These are phyloP conservation scores for Scolopax rusticola DNA, from an alignment of 2,797 vertebrate genomes.

Conservation along the genomic window DNA sequence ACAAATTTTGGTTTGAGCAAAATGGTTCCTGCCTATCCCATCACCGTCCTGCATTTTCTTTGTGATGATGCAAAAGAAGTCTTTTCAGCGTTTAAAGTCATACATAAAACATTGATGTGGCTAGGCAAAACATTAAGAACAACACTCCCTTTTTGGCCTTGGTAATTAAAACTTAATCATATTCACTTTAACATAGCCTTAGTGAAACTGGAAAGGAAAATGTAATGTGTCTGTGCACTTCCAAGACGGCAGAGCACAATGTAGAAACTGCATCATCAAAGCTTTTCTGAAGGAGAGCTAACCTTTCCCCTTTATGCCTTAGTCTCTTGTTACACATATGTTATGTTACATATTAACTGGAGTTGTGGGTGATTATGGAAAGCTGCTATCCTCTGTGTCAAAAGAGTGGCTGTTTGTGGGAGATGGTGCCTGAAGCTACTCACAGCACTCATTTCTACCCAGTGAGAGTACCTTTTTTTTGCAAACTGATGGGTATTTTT, in stretches of 20 bases:
- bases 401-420: neutral
- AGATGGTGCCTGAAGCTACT: neutral
- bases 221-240: neutral
- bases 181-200: neutral
- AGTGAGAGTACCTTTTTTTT: neutral
- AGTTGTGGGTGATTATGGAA: neutral
- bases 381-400: neutral
- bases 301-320: neutral
- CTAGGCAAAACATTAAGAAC: neutral
- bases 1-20: neutral
- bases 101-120: neutral
- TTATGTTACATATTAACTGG: conserved; percentile 29
- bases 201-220: conserved; percentile 16
- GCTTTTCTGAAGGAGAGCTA: neutral
- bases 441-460: neutral
- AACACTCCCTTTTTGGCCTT: neutral
- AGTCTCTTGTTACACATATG: neutral
- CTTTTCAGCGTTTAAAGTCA: neutral
- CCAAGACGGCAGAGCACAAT: neutral
- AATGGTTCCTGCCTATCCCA: neutral
- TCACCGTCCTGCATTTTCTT: neutral
- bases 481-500: neutral
- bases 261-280: conserved; percentile 9
- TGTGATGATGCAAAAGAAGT: neutral
- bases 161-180: neutral